Conservation (phyloP, 2,113 vertebrate genomes). For the Physeter macrocephalus region DNA sequence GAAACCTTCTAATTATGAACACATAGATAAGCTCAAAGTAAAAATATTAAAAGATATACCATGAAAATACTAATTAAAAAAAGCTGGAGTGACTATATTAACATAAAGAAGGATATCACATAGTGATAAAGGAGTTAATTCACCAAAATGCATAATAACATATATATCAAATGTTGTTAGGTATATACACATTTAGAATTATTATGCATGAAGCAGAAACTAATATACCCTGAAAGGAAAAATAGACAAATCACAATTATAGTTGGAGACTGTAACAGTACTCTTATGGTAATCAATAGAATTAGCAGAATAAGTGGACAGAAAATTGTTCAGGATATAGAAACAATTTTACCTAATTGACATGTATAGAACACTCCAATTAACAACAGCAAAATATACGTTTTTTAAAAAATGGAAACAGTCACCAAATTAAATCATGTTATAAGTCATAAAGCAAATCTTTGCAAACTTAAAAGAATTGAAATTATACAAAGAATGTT, state of each 20-base stretch:
- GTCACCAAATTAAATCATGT: background rate
- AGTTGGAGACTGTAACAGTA: background rate
- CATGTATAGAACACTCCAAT: background rate
- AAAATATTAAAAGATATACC: background rate
- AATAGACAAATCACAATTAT: background rate
- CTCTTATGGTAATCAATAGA: background rate
- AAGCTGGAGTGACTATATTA: background rate
- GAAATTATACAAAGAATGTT: slow-evolving; percentile 32
- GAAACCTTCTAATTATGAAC: background rate
- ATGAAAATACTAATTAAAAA: background rate
- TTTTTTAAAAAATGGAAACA: background rate
- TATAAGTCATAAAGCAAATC: background rate
- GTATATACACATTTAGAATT: background rate
- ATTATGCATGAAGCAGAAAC: background rate
- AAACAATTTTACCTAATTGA: slow-evolving; percentile 5
- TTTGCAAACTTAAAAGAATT: slow-evolving; percentile 4
- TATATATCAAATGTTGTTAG: background rate
- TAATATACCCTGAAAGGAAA: background rate
- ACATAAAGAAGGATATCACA: background rate
- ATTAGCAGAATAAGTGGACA: background rate
- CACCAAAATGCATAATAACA: background rate
- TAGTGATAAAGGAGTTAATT: background rate
- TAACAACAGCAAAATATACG: background rate
- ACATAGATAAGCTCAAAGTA: background rate
- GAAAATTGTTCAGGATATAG: background rate